Conservation (phyloP, 2,888 invertebrate species). For the Drosophila parthenogenetica region DNA sequence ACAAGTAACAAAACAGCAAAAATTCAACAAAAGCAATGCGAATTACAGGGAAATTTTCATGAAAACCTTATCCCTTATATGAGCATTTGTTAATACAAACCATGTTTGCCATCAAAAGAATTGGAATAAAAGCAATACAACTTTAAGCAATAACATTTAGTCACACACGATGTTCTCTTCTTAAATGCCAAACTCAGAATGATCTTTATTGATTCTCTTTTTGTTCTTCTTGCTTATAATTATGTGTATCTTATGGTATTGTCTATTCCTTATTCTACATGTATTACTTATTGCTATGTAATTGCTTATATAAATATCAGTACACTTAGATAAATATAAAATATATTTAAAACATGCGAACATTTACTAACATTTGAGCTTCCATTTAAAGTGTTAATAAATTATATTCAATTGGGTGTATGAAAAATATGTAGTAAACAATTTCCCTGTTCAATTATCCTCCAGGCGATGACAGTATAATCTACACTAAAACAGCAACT, state of each 20-base stretch:
- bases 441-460: background rate
- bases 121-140: background rate
- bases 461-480: conserved; percentile 26
- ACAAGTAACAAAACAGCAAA: conserved; percentile 16
- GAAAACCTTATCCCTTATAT: conserved; percentile 37
- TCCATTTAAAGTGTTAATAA: background rate
- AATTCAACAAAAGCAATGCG: conserved; percentile 9
- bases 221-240: too few relatives aligned
- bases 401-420: conserved; percentile 2
- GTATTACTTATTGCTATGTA: too few relatives aligned
- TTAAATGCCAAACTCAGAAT: too few relatives aligned
- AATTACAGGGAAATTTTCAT: conserved; percentile 15
- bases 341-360: background rate
- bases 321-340: background rate
- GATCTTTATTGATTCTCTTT: too few relatives aligned
- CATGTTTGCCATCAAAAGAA: background rate
- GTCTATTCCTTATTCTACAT: too few relatives aligned
- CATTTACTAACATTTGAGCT: conserved; percentile 12
- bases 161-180: too few relatives aligned
- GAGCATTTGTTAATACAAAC: conserved; percentile 31
- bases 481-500: conserved; percentile 25
- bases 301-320: background rate
- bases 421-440: conserved; percentile 24
- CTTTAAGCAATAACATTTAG: too few relatives aligned
- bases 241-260: too few relatives aligned